These are phyloP conservation scores for Drosophila cracens DNA, from an alignment of 2,888 invertebrate genomes.

Conservation along the genomic window DNA sequence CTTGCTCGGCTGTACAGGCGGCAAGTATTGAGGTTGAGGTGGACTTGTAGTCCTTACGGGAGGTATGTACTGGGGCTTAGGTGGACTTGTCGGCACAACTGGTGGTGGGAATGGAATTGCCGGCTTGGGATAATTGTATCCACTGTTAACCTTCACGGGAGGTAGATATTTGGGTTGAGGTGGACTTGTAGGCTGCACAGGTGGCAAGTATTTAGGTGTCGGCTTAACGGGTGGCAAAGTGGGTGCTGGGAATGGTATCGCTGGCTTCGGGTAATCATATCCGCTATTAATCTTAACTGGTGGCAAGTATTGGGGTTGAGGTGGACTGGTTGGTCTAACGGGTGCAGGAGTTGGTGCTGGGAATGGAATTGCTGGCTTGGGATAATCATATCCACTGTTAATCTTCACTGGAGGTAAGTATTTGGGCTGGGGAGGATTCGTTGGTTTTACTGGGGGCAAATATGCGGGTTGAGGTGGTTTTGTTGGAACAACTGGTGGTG, in stretches of 20 bases:
- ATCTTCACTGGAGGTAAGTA: slow-evolving; percentile 61
- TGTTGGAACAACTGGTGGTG: slow-evolving; percentile 22
- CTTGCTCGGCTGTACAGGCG: background rate
- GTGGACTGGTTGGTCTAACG: slow-evolving; percentile 41
- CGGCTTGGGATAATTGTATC: slow-evolving; percentile 14
- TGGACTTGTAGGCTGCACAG: slow-evolving; percentile 29
- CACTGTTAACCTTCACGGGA: slow-evolving; percentile 23
- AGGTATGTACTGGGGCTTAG: background rate
- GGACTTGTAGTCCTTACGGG: slow-evolving; percentile 21
- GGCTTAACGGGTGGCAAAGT: no score
- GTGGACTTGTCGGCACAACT: slow-evolving; percentile 11
- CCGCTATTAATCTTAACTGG: no score
- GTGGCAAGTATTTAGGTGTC: slow-evolving; percentile 53
- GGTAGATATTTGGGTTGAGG: slow-evolving; percentile 36
- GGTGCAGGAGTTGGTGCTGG: slow-evolving; percentile 53
- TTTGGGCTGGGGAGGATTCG: slow-evolving; percentile 28
- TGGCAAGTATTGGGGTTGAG: slow-evolving; percentile 19
- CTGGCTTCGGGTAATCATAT: no score
- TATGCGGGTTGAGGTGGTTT: slow-evolving; percentile 16
- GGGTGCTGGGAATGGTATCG: no score
- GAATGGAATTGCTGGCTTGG: slow-evolving; percentile 61
- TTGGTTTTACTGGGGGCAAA: slow-evolving; percentile 48
- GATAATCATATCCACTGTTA: slow-evolving; percentile 61
- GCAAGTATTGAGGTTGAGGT: slow-evolving; percentile 17
- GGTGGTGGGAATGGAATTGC: slow-evolving; percentile 7